Base-by-base conservation (phyloP, 2,888 invertebrate species). In the Idaea biselata region DNA sequence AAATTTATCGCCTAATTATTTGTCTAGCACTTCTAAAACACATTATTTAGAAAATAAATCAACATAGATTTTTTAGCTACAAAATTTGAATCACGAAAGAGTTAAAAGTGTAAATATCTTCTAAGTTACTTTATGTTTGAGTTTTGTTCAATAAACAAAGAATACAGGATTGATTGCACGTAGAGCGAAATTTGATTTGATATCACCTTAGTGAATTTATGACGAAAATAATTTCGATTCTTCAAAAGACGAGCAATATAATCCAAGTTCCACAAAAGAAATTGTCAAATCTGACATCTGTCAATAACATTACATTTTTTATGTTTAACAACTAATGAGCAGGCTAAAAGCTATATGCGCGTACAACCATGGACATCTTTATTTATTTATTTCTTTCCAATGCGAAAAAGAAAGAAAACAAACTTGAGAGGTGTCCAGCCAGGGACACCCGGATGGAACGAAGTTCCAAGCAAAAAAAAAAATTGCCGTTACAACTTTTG, bases 1-100 rank as follows among this genome's bases (percentile, higher is more conserved):
- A 68, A 67, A 76, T 70, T 78, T 78, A 66, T 78, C 70, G 68
- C 60, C 76, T 82, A 77, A 68, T 75, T 81, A 83, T 83, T 84
- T 80, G 84, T 79, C 65, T 76, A 84, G 75, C 78, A 81, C 78
- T 73, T 68, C 67, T 71, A 70, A 71, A 44, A 44, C 44, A 44
- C 44, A 72, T 68, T 68, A 72, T 72, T 75, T 65, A 25, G 67
- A 81, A 81, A 79, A 83, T 78, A 81, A 81, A 76, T 77, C 72
- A 78, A 62, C 63, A 44, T 44, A 44, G 44, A 44, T 44, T 44
- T 44, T 33, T 44, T 25, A 8, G 11, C 11, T 8, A 44, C 7
- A 32, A 32, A 8, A 32, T 44, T 44, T 11, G 44, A 44, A 44
- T 8, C 32, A 32, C 32, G 44, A 44, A 44, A 14, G 11, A 44